phyloP scores from a whole-genome alignment of 2,888 invertebrate species.

The Oegoconia quadripuncta region DNA sequence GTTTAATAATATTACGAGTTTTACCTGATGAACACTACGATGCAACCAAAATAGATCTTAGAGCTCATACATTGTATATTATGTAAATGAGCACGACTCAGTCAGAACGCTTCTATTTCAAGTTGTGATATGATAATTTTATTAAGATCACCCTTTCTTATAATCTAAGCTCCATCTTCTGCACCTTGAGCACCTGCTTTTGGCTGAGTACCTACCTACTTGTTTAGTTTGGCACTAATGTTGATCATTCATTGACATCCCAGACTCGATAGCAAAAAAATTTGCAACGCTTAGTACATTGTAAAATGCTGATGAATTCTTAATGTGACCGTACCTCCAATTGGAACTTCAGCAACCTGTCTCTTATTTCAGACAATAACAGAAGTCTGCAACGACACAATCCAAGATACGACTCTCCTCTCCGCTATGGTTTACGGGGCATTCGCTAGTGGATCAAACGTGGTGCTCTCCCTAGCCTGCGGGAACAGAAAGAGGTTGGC shows the following conservation, averaged over 20 bases:
- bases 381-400: slow-evolving; percentile 63
- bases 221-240: no score
- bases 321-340: background rate
- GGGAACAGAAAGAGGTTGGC: slow-evolving; percentile 60
- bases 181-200: no score
- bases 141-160: no score
- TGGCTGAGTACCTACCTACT: no score
- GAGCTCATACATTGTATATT: no score
- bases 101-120: no score
- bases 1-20: no score
- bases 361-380: slow-evolving; percentile 31
- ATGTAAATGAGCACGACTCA: background rate
- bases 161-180: no score
- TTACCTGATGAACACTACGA: slow-evolving; percentile 1
- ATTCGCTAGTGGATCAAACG: slow-evolving; percentile 55
- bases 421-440: slow-evolving; percentile 70
- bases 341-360: background rate
- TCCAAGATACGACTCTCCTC: slow-evolving; percentile 63
- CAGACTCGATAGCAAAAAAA: background rate
- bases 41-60: no score
- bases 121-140: no score
- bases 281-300: no score
- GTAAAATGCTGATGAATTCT: background rate
- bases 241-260: background rate
- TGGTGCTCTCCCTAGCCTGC: slow-evolving; percentile 63